Base-by-base conservation (phyloP, 2,113 vertebrate species). In the Phoenicopterus ruber region DNA sequence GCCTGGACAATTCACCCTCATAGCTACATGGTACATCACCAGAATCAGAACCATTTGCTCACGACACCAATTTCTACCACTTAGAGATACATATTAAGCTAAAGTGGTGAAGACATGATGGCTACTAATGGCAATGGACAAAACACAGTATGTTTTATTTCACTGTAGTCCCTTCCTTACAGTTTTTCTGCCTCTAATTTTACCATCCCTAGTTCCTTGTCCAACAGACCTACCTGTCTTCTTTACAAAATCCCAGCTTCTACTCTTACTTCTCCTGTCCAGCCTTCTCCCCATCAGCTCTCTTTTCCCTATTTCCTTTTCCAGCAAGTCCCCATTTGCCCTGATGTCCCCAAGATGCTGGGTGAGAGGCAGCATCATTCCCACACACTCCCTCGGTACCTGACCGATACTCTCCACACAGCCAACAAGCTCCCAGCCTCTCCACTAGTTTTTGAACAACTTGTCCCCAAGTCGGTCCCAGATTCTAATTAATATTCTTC, bases 1-100 rank as follows among this genome's bases (percentile, higher is more conserved):
- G 28, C 4, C 44, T 3, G 9, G n/a, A 44, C 8, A 61, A 26
- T 29, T 70, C 12, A 61, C n/a, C 36, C 58, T 70, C 1, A 0
- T 4, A 34, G 52, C 28, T 67, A 63, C 9, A 7, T 0, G 14
- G 28, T 44, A 52, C 9, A n/a, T 10, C 3, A 63, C 12, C 26
- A 88, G 50, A 69, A 76, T 29, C 29, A 36, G 52, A 95, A 79
- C 24, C 24, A 40, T 63, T 40, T 81, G 50, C 31, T 73, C 82
- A 44, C 2, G 2, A 22, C 14, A 61, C 20, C 13, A 13, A 10
- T 38, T 49, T 87, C 77, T 82, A 67, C 20, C 34, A 40, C 31
- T 65, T 31, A 22, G 12, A 69, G 8, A 61, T 15, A 73, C 0
- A 5, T 8, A 58, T 17, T 58, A 47, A 65, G 26, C 32, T 42